phyloP scores from a whole-genome alignment of 2,113 vertebrate genomes.

The Dromaius novaehollandiae region DNA sequence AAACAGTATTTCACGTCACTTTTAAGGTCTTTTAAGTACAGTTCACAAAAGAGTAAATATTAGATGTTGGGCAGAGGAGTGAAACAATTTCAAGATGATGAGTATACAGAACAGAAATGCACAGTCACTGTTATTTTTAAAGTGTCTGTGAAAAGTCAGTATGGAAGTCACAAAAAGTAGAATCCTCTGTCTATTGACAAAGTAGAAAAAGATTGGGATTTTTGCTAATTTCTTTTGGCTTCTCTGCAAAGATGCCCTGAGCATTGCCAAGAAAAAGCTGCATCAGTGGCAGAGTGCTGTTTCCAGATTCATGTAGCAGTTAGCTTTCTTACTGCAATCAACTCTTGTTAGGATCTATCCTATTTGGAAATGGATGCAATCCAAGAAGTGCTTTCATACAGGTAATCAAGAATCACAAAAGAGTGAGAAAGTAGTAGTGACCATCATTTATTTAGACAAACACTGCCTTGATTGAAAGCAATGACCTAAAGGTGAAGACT shows the following conservation, averaged over 20 bases:
- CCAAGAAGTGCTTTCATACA: background rate
- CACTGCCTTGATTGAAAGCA: background rate
- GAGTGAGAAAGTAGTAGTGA: background rate
- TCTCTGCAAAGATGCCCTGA: background rate
- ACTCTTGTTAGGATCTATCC: background rate
- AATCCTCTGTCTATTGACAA: background rate
- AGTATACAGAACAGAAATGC: background rate
- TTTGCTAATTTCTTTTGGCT: background rate
- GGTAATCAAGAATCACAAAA: background rate
- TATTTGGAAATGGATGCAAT: background rate
- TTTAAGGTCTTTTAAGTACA: background rate
- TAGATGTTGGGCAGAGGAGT: background rate
- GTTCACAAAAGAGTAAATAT: background rate
- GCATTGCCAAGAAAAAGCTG: background rate
- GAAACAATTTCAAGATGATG: background rate
- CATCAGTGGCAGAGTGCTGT: background rate
- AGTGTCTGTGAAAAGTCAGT: background rate
- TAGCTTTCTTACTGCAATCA: background rate
- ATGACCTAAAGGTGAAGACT: background rate
- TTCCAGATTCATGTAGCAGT: background rate
- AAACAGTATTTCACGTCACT: background rate
- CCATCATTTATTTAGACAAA: background rate
- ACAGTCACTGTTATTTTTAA: background rate
- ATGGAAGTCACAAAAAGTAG: background rate
- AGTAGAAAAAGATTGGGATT: background rate